Evolutionary conservation across 2,888 invertebrate genomes (phyloP).

Genomic region (Nasonovia ribisnigri): DNA sequence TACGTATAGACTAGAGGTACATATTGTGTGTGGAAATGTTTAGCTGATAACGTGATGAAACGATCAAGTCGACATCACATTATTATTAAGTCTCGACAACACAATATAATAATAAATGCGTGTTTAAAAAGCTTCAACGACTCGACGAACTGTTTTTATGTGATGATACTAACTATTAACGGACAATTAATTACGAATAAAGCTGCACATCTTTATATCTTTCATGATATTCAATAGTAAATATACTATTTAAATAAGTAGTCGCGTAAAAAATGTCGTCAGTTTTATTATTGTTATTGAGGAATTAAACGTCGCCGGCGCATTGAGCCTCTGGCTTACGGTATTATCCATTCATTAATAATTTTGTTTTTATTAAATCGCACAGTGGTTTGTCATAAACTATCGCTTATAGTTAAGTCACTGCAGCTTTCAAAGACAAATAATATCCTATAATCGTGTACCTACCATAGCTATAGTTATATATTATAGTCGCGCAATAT

Average conservation of each 20-base stretch:
- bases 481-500: too few relatives aligned
- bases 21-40: neutral
- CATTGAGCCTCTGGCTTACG: neutral
- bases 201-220: neutral
- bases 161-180: neutral
- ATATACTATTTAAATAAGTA: neutral
- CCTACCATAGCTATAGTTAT: neutral
- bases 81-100: neutral
- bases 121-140: neutral
- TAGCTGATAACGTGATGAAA: neutral
- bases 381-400: neutral
- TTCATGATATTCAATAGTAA: neutral
- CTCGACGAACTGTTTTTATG: neutral
- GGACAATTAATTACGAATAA: neutral
- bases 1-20: neutral
- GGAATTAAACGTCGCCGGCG: neutral
- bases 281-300: neutral
- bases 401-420: neutral
- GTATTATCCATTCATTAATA: neutral
- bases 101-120: neutral
- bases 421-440: neutral
- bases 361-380: neutral
- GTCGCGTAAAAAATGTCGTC: neutral
- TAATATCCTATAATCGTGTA: neutral
- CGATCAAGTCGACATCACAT: neutral